A percentile compares a stretch with the other conserved stretches of the same genome.
Evolutionary conservation across 2,888 invertebrate genomes (phyloP).

Genomic region (Biston stratarius): DNA sequence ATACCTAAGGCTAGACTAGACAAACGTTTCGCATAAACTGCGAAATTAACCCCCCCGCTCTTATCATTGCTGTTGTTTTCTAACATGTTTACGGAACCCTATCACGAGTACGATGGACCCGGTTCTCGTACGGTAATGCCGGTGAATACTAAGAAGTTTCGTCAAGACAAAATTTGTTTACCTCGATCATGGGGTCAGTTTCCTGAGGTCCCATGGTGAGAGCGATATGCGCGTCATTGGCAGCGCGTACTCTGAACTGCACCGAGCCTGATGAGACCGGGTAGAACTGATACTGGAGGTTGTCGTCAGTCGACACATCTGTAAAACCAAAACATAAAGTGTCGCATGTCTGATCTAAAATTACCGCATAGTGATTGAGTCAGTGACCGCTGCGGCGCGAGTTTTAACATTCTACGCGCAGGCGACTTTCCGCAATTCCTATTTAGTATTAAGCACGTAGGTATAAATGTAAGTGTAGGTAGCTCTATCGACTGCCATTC

Average conservation of each 20-base stretch:
- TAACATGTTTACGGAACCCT: not conserved
- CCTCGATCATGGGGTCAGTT: slow-evolving; percentile 93
- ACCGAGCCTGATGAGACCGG: slow-evolving; percentile 90
- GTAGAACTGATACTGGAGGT: slow-evolving; percentile 93
- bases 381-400: slow-evolving; percentile 38
- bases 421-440: slow-evolving; percentile 52
- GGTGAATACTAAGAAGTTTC: too few relatives aligned
- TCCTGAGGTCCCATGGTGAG: slow-evolving; percentile 90
- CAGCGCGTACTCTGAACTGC: slow-evolving; percentile 92
- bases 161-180: slow-evolving; percentile 47
- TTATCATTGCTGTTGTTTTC: too few relatives aligned
- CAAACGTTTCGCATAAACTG: too few relatives aligned
- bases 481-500: slow-evolving; percentile 57
- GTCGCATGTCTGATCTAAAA: slow-evolving; percentile 36
- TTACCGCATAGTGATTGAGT: slow-evolving; percentile 40
- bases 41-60: too few relatives aligned
- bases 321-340: slow-evolving; percentile 62
- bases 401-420: slow-evolving; percentile 51
- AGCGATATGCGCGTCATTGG: slow-evolving; percentile 95
- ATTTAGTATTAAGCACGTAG: slow-evolving; percentile 45
- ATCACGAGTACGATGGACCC: too few relatives aligned
- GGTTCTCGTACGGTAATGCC: too few relatives aligned
- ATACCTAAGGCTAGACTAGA: too few relatives aligned
- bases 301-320: slow-evolving; percentile 93
- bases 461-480: slow-evolving; percentile 33